Base-by-base conservation (phyloP, 2,888 invertebrate genomes). In the Philhelius pedissequus region DNA sequence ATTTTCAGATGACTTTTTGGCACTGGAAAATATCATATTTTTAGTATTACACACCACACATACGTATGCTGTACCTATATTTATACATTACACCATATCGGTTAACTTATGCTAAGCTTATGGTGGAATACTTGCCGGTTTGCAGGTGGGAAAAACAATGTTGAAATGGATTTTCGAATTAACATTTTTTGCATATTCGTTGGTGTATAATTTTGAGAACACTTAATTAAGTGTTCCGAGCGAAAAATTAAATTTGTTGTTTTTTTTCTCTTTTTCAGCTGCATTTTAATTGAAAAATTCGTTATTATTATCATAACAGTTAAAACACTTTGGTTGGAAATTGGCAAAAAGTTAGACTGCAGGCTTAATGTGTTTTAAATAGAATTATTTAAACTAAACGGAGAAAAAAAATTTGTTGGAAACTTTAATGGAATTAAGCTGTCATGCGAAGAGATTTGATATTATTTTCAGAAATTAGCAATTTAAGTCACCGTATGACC, bases 201-300 rank as follows among this genome's bases (percentile, higher is more conserved):
- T n/a, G 15, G 15, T 11, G 22, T 13, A 22, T 48, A 22, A 27
- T 25, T 40, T 25, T 22, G 22, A 60, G 50, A 22, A 40, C 48
- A 52, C 69, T 58, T 76, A 45, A 75, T 75, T 75, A 38, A 75
- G 64, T 75, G 64, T 25, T 56, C 7, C 4, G 22, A 56, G 35
- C 56, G 35, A 35, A 22, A 22, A 35, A 35, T 56, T 32, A 56
- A 13, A 35, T 40, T 40, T 40, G 15, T 22, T 56, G 27, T 35
- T 11, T 35, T 56, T 54, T 54, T 15, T 1, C 13, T 1, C 11
- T 48, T 13, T 25, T n/a, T 48, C 22, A 6, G 30, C 30, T 30
- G 27, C 15, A 15, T 15, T n/a, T n/a, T 54, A 30, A 18, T 1
- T 18, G 11, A 54, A 54, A 30, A 22, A 22, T 48, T 22, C 48